A percentile compares a stretch with the other conserved stretches of the same genome.
Conservation (phyloP, 23 tunicate genomes). For the Halocynthia aurantium region DNA sequence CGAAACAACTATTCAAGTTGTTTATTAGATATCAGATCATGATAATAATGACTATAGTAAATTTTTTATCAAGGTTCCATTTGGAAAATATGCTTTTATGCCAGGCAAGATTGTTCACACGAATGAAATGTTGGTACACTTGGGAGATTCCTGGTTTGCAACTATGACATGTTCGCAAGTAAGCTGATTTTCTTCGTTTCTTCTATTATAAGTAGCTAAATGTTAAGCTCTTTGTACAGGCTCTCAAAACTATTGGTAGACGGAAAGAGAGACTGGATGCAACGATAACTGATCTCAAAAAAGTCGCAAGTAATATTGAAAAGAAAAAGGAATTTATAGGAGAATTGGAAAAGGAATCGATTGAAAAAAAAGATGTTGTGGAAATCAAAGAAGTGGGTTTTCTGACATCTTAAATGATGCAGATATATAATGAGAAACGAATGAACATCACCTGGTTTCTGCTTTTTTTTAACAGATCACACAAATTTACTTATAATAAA, state of each 20-base stretch:
- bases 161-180: slow-evolving; percentile 79
- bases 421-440: not conserved
- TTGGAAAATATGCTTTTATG: slow-evolving; percentile 70
- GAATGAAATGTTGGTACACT: slow-evolving; percentile 77
- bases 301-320: slow-evolving; percentile 42
- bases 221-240: slow-evolving; percentile 24
- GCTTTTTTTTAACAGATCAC: not conserved
- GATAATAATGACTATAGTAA: no score
- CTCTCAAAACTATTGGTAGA: slow-evolving; percentile 52
- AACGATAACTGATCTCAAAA: slow-evolving; percentile 58
- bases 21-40: no score
- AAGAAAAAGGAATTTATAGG: slow-evolving; percentile 33
- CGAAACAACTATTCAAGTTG: no score
- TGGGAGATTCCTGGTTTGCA: slow-evolving; percentile 86
- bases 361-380: slow-evolving; percentile 1
- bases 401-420: not conserved
- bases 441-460: not conserved
- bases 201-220: not conserved
- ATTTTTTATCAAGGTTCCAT: slow-evolving; percentile 43
- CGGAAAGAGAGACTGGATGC: slow-evolving; percentile 42
- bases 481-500: not conserved
- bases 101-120: slow-evolving; percentile 88
- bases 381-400: slow-evolving; percentile 17
- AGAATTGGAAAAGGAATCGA: slow-evolving; percentile 13
- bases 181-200: not conserved